Conservation (phyloP, 2,797 vertebrate genomes). For the Poeciliopsis turneri region DNA sequence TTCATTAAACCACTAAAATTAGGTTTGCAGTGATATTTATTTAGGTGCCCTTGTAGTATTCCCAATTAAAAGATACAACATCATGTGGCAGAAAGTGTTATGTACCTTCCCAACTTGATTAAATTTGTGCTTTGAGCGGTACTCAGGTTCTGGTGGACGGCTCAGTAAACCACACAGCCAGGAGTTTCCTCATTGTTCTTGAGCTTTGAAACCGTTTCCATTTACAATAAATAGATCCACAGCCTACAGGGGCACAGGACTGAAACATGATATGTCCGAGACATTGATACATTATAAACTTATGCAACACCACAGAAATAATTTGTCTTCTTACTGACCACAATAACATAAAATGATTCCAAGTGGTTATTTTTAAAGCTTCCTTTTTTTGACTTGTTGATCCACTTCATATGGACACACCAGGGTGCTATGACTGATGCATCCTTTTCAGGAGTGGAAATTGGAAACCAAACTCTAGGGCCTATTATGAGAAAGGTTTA, state of each 20-base stretch:
- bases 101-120: neutral
- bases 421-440: constrained; percentile 3
- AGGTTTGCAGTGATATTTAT: neutral
- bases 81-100: too few species aligned
- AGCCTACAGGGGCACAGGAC: neutral
- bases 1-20: neutral
- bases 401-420: constrained; percentile 5
- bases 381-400: neutral
- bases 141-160: neutral
- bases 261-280: neutral
- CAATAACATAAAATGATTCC: neutral
- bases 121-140: neutral
- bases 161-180: neutral
- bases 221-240: neutral
- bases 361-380: neutral
- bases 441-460: constrained; percentile 58
- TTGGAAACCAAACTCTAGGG: constrained; percentile 5
- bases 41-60: neutral
- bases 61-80: too few species aligned
- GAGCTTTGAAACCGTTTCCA: neutral
- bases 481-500: constrained; percentile 19
- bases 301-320: neutral
- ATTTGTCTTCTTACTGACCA: neutral
- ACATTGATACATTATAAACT: neutral
- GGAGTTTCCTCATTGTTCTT: neutral